Evolutionary conservation across 2,113 vertebrate species (phyloP).

Genomic region (Todiramphus saurophagus): DNA sequence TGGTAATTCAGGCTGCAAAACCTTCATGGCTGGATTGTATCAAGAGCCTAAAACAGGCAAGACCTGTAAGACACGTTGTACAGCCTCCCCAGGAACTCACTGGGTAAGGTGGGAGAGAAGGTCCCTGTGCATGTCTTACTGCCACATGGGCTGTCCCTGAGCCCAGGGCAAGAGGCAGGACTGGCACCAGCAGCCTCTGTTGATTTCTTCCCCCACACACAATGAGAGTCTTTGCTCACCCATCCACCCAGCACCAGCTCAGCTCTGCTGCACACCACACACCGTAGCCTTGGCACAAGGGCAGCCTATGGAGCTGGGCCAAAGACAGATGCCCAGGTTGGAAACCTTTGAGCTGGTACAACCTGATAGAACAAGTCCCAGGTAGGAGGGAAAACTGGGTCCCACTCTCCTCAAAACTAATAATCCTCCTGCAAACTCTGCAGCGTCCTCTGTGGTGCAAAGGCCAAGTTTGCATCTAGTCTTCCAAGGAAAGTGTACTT

Average conservation of each 20-base stretch:
- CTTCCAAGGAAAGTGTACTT: neutral
- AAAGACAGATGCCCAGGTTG: fast-evolving
- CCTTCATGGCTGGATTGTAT: neutral
- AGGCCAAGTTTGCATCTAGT: neutral
- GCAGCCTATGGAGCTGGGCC: no score
- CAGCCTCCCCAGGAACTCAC: neutral
- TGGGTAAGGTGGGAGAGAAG: neutral
- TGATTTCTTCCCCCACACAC: neutral
- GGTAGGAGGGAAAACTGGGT: neutral
- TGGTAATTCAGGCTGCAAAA: neutral
- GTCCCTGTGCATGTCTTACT: neutral
- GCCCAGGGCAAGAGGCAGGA: neutral
- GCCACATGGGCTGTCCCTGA: neutral
- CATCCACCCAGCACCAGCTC: neutral
- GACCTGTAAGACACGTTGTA: fast-evolving
- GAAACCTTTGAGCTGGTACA: neutral
- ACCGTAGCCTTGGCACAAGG: neutral
- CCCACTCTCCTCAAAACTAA: fast-evolving
- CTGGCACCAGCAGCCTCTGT: neutral
- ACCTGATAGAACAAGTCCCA: neutral
- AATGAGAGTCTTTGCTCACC: neutral
- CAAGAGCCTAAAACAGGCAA: neutral
- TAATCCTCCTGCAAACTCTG: neutral
- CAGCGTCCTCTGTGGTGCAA: neutral
- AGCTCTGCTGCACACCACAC: neutral